A percentile compares a stretch with the other conserved stretches of the same genome.
Conservation (phyloP, 2,888 invertebrate species). For the Arctia plantaginis region DNA sequence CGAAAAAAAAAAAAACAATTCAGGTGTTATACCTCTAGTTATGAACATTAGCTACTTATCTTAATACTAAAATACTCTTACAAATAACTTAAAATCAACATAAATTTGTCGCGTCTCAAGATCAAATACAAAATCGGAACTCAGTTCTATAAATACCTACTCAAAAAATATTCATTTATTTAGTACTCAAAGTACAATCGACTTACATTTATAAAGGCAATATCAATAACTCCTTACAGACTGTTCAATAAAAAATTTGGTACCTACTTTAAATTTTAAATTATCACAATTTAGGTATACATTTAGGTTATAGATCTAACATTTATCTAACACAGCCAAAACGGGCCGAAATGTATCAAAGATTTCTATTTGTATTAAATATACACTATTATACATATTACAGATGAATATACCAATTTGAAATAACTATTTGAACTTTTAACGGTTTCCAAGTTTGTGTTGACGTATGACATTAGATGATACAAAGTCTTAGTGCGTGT, state of each 20-base stretch:
- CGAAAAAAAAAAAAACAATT: not conserved
- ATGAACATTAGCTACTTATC: slow-evolving; percentile 25
- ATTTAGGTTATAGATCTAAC: slow-evolving; percentile 17
- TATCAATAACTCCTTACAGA: slow-evolving; percentile 46
- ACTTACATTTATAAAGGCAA: slow-evolving; percentile 56
- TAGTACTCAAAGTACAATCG: slow-evolving; percentile 79
- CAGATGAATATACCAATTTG: slow-evolving; percentile 15
- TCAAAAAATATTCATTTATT: slow-evolving; percentile 53
- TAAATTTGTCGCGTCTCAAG: slow-evolving; percentile 26
- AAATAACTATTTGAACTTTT: slow-evolving; percentile 12
- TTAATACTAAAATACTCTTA: slow-evolving; percentile 18
- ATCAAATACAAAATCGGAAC: slow-evolving; percentile 54
- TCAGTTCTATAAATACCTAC: slow-evolving; percentile 67
- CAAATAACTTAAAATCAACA: slow-evolving; percentile 21
- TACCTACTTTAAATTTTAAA: slow-evolving; percentile 38
- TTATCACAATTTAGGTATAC: slow-evolving; percentile 38
- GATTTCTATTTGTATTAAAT: not conserved
- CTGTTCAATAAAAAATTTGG: slow-evolving; percentile 35
- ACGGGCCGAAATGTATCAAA: slow-evolving; percentile 18
- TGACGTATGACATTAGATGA: not conserved
- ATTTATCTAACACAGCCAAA: slow-evolving; percentile 18
- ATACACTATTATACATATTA: slow-evolving; percentile 13
- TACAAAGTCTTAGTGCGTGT: not conserved
- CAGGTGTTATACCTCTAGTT: slow-evolving; percentile 19
- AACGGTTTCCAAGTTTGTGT: not conserved